Evolutionary conservation across 2,888 invertebrate genomes (phyloP), one percentile per base, ranked within the genome.

Genomic region (Hedychridium roseum): DNA sequence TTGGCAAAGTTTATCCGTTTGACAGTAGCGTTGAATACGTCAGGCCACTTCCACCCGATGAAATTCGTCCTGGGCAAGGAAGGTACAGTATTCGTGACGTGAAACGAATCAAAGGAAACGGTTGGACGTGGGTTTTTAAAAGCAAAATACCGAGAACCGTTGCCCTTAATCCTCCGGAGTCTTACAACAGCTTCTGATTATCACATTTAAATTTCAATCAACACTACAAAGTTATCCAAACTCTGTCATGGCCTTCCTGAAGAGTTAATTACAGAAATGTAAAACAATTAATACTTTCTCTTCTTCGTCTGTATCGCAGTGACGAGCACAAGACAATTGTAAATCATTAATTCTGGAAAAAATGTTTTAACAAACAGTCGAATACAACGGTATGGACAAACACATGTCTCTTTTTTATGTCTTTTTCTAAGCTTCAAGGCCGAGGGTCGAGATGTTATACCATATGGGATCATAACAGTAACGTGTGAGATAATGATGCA

Each of bases 101-200:
- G 6, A 36, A 36, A 6, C 9, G 5, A n/a, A 56, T 70, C 15
- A 36, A 43, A 32, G 68, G 68, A 6, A 18, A 57, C 3, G 71
- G 71, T 1, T 64, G 63, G 57, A 57, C 52, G 0, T 64, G 20
- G 1, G 42, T 60, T 4, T 71, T 71, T 23, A 66, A 59, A 12
- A 64, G 67, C 26, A 65, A 60, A 32, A 37, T 51, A 1, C 58
- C 55, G 0, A 48, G 64, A 9, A 61, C 39, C 0, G 9, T 48
- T 3, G 42, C 32, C 3, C n/a, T 34, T 2, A 0, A 35, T 2
- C 18, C 37, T 6, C 48, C 37, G 17, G 14, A 46, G 2, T 3
- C 28, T 0, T 45, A 60, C 16, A 58, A 31, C 3, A 27, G 28
- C 17, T 54, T 58, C 12, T 64, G 41, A 48, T 20, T 27, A n/a